Percentiles rank a stretch among this genome's conserved stretches.
These are phyloP conservation scores for Piprites chloris DNA, from an alignment of 2,113 vertebrate genomes.

Conservation along the genomic window DNA sequence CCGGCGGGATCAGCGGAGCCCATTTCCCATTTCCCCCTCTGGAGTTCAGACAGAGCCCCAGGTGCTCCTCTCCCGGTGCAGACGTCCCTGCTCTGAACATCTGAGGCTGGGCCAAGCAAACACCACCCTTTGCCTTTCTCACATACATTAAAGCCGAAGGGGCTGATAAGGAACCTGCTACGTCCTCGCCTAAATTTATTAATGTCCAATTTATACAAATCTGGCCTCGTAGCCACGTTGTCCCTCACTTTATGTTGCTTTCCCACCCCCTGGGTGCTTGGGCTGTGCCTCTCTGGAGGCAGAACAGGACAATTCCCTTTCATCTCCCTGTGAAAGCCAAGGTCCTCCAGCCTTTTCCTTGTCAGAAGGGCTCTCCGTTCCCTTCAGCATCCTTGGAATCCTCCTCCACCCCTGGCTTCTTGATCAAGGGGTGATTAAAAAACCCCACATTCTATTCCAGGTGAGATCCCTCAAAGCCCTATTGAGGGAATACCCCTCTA, in stretches of 20 bases:
- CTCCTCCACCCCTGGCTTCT: not conserved
- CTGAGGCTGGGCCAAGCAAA: not conserved
- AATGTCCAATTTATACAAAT: not conserved
- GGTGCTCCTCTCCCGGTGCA: not conserved
- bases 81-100: not conserved
- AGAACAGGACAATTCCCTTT: not conserved
- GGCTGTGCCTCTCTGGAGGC: not conserved
- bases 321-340: not conserved
- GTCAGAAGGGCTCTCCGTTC: not conserved
- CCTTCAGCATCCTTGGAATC: not conserved
- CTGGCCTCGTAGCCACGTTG: not conserved
- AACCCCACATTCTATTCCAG: not conserved
- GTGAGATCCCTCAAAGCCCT: not conserved
- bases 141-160: not conserved
- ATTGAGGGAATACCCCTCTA: accelerated
- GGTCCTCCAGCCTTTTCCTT: not conserved
- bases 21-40: not conserved
- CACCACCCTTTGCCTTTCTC: not conserved
- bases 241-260: not conserved
- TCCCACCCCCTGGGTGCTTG: not conserved
- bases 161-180: not conserved
- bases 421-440: not conserved
- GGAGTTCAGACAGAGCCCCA: slow-evolving; percentile 3
- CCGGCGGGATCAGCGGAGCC: not conserved
- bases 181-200: not conserved